Evolutionary conservation across 1,140 invertebrate species (phyloP).

Genomic region (Cydia strobilella): DNA sequence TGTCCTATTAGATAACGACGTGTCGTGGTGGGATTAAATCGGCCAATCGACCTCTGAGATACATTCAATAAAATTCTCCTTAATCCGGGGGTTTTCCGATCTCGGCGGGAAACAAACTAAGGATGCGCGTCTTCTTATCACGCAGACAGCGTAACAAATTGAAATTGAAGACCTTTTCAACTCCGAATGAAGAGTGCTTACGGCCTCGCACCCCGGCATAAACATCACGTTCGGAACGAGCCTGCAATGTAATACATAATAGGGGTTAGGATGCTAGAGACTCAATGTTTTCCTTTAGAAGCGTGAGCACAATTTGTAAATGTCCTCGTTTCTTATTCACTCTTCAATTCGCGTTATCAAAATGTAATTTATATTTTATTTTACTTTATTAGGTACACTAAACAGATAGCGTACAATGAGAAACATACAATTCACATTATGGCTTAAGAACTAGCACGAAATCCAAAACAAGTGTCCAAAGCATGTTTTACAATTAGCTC

Average conservation of each 20-base stretch:
- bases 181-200: conserved; percentile 13
- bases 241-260: conserved; percentile 25
- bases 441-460: too few species aligned
- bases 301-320: conserved; percentile 22
- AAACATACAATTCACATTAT: too few species aligned
- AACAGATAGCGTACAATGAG: too few species aligned
- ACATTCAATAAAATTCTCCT: background rate
- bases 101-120: background rate
- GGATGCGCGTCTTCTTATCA: conserved; percentile 21
- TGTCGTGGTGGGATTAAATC: background rate
- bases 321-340: background rate
- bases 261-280: background rate
- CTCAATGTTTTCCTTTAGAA: conserved; percentile 14
- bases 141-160: conserved; percentile 26
- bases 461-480: too few species aligned
- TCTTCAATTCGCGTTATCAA: background rate
- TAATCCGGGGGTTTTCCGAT: background rate
- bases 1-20: too few species aligned
- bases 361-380: conserved; percentile 4
- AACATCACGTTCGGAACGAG: conserved; percentile 25
- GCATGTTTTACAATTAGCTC: too few species aligned
- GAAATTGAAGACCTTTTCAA: conserved; percentile 28
- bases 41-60: background rate
- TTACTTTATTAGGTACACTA: too few species aligned
- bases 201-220: background rate